A percentile compares a stretch with the other conserved stretches of the same genome.
Conservation (phyloP, 1,140 invertebrate genomes). For the Bactericera cockerelli region DNA sequence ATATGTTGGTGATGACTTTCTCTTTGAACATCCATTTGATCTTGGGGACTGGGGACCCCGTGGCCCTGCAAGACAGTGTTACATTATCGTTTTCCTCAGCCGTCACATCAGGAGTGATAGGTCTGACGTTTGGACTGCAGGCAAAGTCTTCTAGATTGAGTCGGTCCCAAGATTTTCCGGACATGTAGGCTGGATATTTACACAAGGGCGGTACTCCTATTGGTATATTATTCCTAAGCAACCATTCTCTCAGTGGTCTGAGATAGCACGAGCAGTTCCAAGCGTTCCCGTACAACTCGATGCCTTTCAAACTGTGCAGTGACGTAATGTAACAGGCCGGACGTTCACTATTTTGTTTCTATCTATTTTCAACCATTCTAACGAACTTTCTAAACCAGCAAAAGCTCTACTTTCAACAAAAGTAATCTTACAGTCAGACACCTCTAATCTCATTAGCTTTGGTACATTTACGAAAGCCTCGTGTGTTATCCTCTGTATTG, state of each 20-base stretch:
- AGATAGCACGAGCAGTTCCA: conserved; percentile 68
- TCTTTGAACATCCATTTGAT: conserved; percentile 39
- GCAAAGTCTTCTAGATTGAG: conserved; percentile 64
- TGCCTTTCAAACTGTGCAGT: conserved; percentile 48
- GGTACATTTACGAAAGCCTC: conserved; percentile 49
- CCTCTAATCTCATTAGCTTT: conserved; percentile 52
- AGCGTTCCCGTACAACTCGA: conserved; percentile 57
- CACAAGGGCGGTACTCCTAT: conserved; percentile 51
- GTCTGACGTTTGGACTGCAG: conserved; percentile 48
- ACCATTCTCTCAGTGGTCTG: conserved; percentile 57
- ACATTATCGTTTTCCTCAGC: conserved; percentile 50
- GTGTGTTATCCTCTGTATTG: conserved; percentile 46
- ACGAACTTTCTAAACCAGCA: conserved; percentile 42
- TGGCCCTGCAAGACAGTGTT: conserved; percentile 51
- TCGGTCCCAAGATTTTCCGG: conserved; percentile 49
- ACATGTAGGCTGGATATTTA: conserved; percentile 40
- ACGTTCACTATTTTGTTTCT: conserved; percentile 51
- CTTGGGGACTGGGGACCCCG: conserved; percentile 47
- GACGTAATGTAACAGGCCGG: conserved; percentile 43
- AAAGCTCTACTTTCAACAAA: conserved; percentile 52
- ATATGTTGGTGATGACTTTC: conserved; percentile 34
- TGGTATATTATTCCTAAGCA: conserved; percentile 56
- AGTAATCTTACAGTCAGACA: conserved; percentile 49
- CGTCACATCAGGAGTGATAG: conserved; percentile 35
- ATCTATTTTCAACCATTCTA: conserved; percentile 62